Conservation (phyloP, 2,113 vertebrate species). For the Chionis minor region DNA sequence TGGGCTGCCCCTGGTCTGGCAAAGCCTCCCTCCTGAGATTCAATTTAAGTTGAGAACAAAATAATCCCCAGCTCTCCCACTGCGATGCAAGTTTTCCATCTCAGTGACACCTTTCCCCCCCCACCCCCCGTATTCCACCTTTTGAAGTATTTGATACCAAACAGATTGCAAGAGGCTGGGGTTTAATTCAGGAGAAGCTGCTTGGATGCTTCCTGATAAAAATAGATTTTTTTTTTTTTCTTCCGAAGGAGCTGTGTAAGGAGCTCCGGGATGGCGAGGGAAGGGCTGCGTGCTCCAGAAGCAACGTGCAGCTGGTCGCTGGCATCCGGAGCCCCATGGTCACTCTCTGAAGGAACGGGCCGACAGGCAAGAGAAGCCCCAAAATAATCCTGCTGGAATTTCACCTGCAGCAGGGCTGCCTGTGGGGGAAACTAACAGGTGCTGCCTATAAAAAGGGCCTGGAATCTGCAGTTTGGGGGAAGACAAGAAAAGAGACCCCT, state of each 20-base stretch:
- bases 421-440: slow-evolving; percentile 46
- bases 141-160: slow-evolving; percentile 72
- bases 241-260: slow-evolving; percentile 42
- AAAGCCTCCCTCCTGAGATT: background rate
- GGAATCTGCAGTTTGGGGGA: slow-evolving; percentile 9
- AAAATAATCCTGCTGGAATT: slow-evolving; percentile 61
- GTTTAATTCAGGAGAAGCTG: slow-evolving; percentile 66
- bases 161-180: slow-evolving; percentile 67
- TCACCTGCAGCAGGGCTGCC: slow-evolving; percentile 36
- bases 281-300: background rate
- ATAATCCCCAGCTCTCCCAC: background rate
- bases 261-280: background rate
- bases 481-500: background rate
- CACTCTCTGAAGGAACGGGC: background rate
- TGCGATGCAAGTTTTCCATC: background rate
- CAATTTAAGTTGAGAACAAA: background rate
- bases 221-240: slow-evolving; percentile 59
- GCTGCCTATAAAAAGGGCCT: slow-evolving; percentile 36
- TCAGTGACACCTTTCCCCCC: background rate
- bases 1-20: background rate
- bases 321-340: background rate
- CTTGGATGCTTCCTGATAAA: slow-evolving; percentile 69
- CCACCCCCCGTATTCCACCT: slow-evolving; percentile 51
- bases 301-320: slow-evolving; percentile 28
- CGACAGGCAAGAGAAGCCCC: background rate